Base-by-base conservation (phyloP, 2,888 invertebrate genomes). In the Trichopoda pennipes region DNA sequence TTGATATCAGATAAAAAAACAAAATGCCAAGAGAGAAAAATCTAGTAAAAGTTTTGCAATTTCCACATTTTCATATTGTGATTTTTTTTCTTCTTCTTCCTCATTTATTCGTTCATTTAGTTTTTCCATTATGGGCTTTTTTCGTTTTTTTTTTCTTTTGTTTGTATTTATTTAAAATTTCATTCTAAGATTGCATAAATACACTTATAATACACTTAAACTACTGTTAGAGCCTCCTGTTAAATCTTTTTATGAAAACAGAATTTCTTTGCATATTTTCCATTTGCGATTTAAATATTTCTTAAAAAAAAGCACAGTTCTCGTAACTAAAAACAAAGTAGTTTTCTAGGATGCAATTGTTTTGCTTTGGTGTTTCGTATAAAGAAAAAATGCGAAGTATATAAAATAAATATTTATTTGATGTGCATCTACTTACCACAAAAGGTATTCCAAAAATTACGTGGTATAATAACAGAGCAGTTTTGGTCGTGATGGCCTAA, bases 61-160 rank as follows among this genome's bases (percentile, higher is more conserved):
- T 82, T 82, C 79, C 82, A 82, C 78, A 79, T 79, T 82, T 82
- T 82, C 82, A 79, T 82, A 79, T 82, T 82, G 64, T 66, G 69
- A 66, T 42, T 56, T 23, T 14, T 12, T 51, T 38, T n/a, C 35
- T 61, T 63, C 69, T 75, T n/a, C 21, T 63, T 63, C 47, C 21
- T 53, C 64, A 51, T 69, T 80, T 74, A 53, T 44, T 69, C 19
- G 42, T 76, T 69, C 73, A 66, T 82, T 61, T 70, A 70, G 58
- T 70, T 70, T 61, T 79, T 53, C 66, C 66, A 81, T 81, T 78
- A 78, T 70, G 58, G 3, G 38, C 56, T 47, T 21, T 28, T 61
- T 58, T 53, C 32, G 14, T 55, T 28, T 69, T 1, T 3, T 28
- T 42, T 63, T 53, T 12, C 7, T 47, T 63, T 61, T 76, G 44